Conservation (phyloP, 2,113 vertebrate species). For the Muscicapa adusta region DNA sequence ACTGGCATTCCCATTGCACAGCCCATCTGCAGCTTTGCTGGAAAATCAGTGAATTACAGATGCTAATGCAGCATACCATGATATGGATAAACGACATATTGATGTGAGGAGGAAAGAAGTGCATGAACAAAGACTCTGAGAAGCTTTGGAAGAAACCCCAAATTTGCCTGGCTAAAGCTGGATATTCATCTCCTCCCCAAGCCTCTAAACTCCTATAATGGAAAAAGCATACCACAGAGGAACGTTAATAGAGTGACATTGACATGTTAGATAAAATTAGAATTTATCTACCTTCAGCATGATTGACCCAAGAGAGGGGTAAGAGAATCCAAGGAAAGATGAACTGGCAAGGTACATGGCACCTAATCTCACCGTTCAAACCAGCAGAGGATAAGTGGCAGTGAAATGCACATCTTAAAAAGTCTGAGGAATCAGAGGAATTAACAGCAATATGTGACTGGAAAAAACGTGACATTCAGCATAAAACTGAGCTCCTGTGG, state of each 20-base stretch:
- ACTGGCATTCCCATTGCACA: background rate
- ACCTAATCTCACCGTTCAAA: background rate
- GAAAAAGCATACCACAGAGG: slow-evolving; percentile 4
- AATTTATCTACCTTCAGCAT: background rate
- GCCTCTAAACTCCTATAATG: slow-evolving; percentile 14
- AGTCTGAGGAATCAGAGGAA: background rate
- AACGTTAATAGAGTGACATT: slow-evolving; percentile 5
- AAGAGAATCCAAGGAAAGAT: background rate
- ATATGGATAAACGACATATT: background rate
- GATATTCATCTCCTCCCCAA: background rate
- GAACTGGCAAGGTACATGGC: background rate
- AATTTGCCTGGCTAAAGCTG: background rate
- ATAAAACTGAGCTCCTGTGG: background rate
- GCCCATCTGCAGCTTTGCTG: background rate
- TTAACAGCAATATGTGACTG: background rate
- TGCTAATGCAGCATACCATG: background rate
- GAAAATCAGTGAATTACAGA: background rate
- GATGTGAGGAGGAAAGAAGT: background rate
- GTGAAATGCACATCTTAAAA: background rate
- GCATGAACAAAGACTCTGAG: background rate
- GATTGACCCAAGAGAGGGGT: background rate
- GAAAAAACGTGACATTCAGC: background rate
- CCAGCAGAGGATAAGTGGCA: background rate
- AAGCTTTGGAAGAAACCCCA: background rate
- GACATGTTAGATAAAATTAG: slow-evolving; percentile 21